phyloP scores from a whole-genome alignment of 2,888 invertebrate genomes.

The Latrodectus hesperus region DNA sequence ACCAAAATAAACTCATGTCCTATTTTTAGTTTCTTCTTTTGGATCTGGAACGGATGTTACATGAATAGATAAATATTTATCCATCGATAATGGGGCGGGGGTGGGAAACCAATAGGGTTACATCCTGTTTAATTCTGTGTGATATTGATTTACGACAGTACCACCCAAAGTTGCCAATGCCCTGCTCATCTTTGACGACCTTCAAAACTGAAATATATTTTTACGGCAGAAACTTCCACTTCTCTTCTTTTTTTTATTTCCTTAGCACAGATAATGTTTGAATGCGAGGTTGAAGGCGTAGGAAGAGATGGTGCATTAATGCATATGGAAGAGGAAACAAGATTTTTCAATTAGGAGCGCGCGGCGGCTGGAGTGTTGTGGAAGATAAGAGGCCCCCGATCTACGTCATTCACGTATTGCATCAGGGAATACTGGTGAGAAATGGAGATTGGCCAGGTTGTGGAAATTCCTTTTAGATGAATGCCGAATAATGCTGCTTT shows the following conservation, averaged over 20 bases:
- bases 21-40: no score
- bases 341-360: slow-evolving; percentile 48
- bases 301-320: background rate
- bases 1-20: no score
- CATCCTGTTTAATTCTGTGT: slow-evolving; percentile 18
- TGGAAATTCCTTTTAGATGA: background rate
- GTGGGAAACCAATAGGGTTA: slow-evolving; percentile 19
- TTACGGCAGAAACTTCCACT: slow-evolving; percentile 10
- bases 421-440: background rate
- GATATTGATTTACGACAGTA: slow-evolving; percentile 38
- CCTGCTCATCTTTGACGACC: no score
- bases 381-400: slow-evolving; percentile 12
- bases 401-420: slow-evolving; percentile 9
- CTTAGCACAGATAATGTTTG: background rate
- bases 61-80: slow-evolving; percentile 48
- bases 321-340: slow-evolving; percentile 27
- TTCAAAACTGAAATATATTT: background rate
- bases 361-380: slow-evolving; percentile 24
- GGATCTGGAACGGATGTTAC: background rate
- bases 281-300: slow-evolving; percentile 11
- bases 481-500: background rate
- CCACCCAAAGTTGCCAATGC: background rate
- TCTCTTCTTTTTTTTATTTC: slow-evolving; percentile 29
- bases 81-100: background rate
- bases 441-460: background rate